Evolutionary conservation across 2,888 invertebrate species (phyloP), one percentile per base, ranked within the genome.

Genomic region (Sialis lutaria): DNA sequence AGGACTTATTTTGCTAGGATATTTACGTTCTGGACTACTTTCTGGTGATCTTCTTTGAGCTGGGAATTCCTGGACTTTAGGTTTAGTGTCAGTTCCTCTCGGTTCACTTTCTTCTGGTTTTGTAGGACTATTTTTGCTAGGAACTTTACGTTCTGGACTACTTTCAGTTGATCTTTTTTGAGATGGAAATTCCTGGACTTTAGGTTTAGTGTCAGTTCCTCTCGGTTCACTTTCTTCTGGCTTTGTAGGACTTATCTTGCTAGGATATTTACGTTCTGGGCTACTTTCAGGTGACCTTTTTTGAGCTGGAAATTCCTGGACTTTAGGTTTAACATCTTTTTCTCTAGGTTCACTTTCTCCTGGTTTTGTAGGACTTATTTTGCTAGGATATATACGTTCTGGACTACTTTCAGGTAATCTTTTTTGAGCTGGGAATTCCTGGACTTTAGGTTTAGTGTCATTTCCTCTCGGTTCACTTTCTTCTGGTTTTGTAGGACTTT

Each of bases 21-120:
- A 51, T 10, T 44, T 42, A 42, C 49, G 50, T 32, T 50, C 42
- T 6, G 52, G 49, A 52, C 44, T 50, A 47, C 44, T 50, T 33
- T 50, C 48, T 0, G 54, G 52, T 40, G 48, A 49, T 34, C 50
- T 46, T 12, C 45, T 47, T 46, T 54, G 52, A 6, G 53, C 48
- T 2, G 54, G 52, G 50, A 52, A 54, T 42, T 54, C 50, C 12
- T 31, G 34, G 6, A 10, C 37, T 37, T 37, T 37, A 6, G 37
- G 37, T 37, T 37, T 37, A 34, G 4, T 37, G 47, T 40, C 40
- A 8, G 9, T 44, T 41, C 53, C 53, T 34, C 48, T 44, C 6
- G 44, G 34, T 44, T 50, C 46, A 8, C 44, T 46, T 45, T 50
- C 50, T 22, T 48, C 51, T 50, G 22, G 48, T 46, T 12, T 49